A percentile compares a stretch with the other conserved stretches of the same genome.
These are phyloP conservation scores for Drosophila stalkeri DNA, from an alignment of 2,888 invertebrate genomes.

Conservation along the genomic window DNA sequence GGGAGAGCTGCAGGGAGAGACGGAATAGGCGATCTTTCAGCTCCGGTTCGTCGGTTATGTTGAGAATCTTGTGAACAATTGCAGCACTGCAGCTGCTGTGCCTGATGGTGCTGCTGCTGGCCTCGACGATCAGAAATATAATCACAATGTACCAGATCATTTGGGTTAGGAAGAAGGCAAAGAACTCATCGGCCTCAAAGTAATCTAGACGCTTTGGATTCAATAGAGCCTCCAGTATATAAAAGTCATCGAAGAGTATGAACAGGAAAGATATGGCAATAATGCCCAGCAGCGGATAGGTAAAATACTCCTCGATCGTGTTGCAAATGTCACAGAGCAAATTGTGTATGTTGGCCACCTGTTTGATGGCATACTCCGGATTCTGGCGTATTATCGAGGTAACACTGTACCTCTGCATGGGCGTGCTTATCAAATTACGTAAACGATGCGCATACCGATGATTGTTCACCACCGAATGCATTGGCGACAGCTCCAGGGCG, in stretches of 20 bases:
- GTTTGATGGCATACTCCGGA: constrained; percentile 78
- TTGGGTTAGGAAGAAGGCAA: constrained; percentile 83
- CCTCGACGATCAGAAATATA: constrained; percentile 82
- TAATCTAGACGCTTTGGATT: constrained; percentile 78
- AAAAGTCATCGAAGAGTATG: constrained; percentile 83
- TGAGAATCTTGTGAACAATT: constrained; percentile 83
- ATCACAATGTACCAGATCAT: constrained; percentile 83
- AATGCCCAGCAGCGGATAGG: constrained; percentile 82
- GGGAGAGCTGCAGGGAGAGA: constrained; percentile 83
- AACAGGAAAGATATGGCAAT: constrained; percentile 83
- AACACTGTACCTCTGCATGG: constrained; percentile 75
- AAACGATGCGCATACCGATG: constrained; percentile 57
- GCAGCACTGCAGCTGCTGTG: constrained; percentile 77
- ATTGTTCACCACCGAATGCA: constrained; percentile 72
- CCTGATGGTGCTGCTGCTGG: constrained; percentile 79
- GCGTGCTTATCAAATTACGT: constrained; percentile 58
- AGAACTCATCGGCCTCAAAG: constrained; percentile 82
- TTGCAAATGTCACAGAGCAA: constrained; percentile 83
- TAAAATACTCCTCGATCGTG: constrained; percentile 83
- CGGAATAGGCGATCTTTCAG: constrained; percentile 80
- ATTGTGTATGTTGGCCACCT: constrained; percentile 82
- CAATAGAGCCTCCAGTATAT: constrained; percentile 82
- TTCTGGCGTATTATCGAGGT: constrained; percentile 81
- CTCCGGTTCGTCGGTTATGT: constrained; percentile 79
- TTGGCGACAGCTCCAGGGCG: constrained; percentile 77